These are phyloP conservation scores for Leiothrix lutea DNA, from an alignment of 2,113 vertebrate species.

Conservation along the genomic window DNA sequence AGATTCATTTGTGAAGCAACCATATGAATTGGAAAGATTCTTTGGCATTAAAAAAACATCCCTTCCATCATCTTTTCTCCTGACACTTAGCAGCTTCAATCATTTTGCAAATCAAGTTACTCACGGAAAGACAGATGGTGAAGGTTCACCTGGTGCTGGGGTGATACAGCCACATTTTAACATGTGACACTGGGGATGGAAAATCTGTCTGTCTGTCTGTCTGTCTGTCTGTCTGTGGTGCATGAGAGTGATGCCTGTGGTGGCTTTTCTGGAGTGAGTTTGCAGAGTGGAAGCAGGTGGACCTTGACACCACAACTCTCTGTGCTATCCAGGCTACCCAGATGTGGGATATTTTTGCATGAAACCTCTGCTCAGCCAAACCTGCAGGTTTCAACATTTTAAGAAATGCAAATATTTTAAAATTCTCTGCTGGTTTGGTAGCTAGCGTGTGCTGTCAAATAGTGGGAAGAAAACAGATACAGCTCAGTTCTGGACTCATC, in stretches of 20 bases:
- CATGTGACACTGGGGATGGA: rapidly evolving
- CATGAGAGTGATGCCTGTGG: rapidly evolving
- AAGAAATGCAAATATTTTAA: conserved; percentile 29
- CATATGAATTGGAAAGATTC: neutral
- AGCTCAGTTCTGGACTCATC: neutral
- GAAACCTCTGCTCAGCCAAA: neutral
- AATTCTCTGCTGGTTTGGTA: neutral
- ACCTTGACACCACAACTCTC: neutral
- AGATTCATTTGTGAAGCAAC: neutral
- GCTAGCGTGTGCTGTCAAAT: neutral
- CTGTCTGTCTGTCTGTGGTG: neutral
- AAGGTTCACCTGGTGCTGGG: neutral
- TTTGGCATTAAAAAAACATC: neutral
- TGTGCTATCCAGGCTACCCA: neutral
- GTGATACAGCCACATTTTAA: neutral
- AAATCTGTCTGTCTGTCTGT: neutral
- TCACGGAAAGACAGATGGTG: neutral
- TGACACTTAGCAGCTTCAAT: neutral
- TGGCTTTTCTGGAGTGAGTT: neutral
- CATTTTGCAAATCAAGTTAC: neutral
- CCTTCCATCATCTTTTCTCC: neutral
- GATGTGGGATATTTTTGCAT: neutral
- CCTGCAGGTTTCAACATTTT: neutral
- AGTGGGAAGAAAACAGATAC: neutral
- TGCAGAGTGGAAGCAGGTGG: neutral